A percentile compares a stretch with the other conserved stretches of the same genome.
phyloP scores from a whole-genome alignment of 2,113 vertebrate species.

The Burhinus oedicnemus region DNA sequence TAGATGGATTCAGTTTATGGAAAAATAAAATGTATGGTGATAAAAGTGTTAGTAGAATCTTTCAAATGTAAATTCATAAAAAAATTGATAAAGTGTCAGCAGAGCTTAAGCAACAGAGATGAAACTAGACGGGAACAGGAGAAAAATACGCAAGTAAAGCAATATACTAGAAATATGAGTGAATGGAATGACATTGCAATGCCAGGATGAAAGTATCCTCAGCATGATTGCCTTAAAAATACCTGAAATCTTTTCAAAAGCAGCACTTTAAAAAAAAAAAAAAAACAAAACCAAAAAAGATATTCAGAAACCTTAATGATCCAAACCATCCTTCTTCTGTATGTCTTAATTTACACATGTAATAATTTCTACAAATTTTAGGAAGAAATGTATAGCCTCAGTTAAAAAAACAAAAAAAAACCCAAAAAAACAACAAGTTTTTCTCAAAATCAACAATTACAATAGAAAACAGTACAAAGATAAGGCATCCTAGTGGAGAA shows the following conservation, averaged over 20 bases:
- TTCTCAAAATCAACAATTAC: background rate
- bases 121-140: background rate
- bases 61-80: background rate
- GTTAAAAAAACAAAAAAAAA: background rate
- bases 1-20: background rate
- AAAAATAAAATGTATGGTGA: background rate
- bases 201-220: background rate
- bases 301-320: background rate
- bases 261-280: background rate
- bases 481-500: background rate
- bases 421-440: background rate
- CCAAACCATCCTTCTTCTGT: background rate
- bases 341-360: background rate
- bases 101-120: background rate
- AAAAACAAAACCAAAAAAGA: background rate
- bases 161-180: background rate
- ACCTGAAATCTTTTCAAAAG: background rate
- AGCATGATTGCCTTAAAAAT: background rate
- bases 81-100: background rate
- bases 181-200: background rate
- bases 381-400: background rate
- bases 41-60: background rate
- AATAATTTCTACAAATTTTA: background rate
- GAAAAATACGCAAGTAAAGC: background rate
- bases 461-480: background rate